phyloP scores from a whole-genome alignment of 2,113 vertebrate genomes.

The Anser cygnoides region DNA sequence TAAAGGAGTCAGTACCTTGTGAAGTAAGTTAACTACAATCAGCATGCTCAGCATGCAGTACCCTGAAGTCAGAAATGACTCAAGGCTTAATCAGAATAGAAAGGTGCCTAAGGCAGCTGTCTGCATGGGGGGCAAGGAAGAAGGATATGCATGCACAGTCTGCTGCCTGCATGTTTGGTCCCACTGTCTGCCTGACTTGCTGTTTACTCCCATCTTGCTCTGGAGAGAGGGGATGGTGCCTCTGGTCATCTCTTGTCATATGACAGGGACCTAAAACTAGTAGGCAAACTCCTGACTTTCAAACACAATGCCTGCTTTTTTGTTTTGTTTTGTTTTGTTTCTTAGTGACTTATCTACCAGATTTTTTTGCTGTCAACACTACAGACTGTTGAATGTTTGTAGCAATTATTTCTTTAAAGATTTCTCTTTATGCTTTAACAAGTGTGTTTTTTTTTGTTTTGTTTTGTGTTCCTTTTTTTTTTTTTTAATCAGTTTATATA shows the following conservation, averaged over 20 bases:
- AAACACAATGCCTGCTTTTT: background rate
- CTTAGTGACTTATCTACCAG: background rate
- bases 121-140: background rate
- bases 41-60: conserved; percentile 37
- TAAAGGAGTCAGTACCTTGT: background rate
- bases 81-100: conserved; percentile 44
- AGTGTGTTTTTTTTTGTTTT: background rate
- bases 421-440: background rate
- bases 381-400: background rate
- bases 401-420: background rate
- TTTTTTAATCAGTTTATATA: background rate
- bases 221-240: background rate
- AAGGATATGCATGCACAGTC: background rate
- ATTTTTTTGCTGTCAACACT: background rate
- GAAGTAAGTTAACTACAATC: conserved; percentile 26
- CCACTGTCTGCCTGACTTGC: background rate
- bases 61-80: conserved; percentile 46
- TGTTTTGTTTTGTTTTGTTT: background rate
- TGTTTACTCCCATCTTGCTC: background rate
- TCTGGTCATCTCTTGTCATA: background rate
- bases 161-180: background rate
- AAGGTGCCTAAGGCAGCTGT: conserved; percentile 34
- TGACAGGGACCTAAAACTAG: background rate
- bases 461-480: background rate
- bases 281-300: background rate